These are phyloP conservation scores for Cheilosia grossa DNA, from an alignment of 2,888 invertebrate genomes.

Conservation along the genomic window DNA sequence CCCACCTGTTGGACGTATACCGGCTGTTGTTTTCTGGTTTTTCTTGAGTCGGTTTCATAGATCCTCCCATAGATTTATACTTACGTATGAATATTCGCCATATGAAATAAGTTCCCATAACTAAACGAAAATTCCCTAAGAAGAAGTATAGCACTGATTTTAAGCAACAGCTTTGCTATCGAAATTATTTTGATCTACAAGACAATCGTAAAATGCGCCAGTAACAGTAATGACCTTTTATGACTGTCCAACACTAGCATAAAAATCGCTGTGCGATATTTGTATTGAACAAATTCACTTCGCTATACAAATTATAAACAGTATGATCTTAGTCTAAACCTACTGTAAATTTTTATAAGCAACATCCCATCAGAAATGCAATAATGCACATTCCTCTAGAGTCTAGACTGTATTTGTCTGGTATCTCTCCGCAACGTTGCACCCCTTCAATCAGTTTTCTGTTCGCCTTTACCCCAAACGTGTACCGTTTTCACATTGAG, in stretches of 20 bases:
- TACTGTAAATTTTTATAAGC: not conserved
- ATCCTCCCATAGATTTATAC: too few relatives aligned
- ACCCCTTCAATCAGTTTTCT: conserved; percentile 4
- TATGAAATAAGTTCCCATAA: too few relatives aligned
- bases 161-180: too few relatives aligned
- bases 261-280: not conserved
- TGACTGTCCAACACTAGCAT: not conserved
- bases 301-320: not conserved
- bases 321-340: not conserved
- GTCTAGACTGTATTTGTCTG: not conserved
- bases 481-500: conserved; percentile 22
- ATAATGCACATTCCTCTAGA: not conserved
- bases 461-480: conserved; percentile 38
- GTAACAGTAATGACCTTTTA: too few relatives aligned
- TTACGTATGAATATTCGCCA: too few relatives aligned
- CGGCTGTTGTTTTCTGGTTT: too few relatives aligned
- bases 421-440: conserved; percentile 8
- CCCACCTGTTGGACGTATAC: too few relatives aligned
- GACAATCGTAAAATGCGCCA: too few relatives aligned
- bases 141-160: too few relatives aligned
- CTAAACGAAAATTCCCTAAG: too few relatives aligned
- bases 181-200: too few relatives aligned
- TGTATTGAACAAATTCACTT: not conserved
- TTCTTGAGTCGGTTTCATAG: too few relatives aligned
- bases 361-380: not conserved